Percentiles rank a stretch among this genome's conserved stretches.
Conservation (phyloP, 2,797 vertebrate species). For the Periophthalmus magnuspinnatus region DNA sequence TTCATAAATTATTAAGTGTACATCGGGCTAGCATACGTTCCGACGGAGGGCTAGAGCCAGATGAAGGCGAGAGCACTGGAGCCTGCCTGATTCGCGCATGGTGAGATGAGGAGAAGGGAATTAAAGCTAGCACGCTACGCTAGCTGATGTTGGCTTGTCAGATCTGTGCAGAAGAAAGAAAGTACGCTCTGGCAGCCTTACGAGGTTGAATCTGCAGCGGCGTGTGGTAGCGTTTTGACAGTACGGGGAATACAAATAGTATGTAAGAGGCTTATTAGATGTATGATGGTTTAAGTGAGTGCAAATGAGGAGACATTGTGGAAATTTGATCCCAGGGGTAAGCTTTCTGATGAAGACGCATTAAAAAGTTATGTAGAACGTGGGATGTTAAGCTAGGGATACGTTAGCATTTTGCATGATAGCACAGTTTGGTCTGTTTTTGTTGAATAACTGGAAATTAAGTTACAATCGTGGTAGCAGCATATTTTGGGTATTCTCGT, state of each 20-base stretch:
- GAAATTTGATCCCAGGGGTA: neutral
- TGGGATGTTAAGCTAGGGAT: too few species aligned
- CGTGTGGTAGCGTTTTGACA: neutral
- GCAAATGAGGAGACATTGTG: slow-evolving; percentile 11
- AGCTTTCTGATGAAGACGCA: neutral
- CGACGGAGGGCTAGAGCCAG: slow-evolving; percentile 38
- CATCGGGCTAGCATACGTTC: slow-evolving; percentile 18
- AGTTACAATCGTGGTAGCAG: too few species aligned
- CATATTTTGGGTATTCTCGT: neutral
- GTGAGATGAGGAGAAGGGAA: slow-evolving; percentile 47
- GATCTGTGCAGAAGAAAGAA: slow-evolving; percentile 21
- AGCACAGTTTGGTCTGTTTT: neutral
- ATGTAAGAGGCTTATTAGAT: slow-evolving; percentile 12
- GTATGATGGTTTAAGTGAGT: slow-evolving; percentile 12
- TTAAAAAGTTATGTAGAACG: neutral
- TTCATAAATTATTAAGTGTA: slow-evolving; percentile 54
- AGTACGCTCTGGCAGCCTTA: slow-evolving; percentile 16
- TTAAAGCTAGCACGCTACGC: slow-evolving; percentile 43
- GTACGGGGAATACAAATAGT: slow-evolving; percentile 10
- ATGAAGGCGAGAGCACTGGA: slow-evolving; percentile 47
- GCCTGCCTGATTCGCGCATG: slow-evolving; percentile 54
- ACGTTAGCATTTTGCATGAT: neutral
- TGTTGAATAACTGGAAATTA: neutral
- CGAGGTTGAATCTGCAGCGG: slow-evolving; percentile 7
- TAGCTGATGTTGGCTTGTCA: slow-evolving; percentile 42